These are phyloP conservation scores for Agrotis puta DNA, from an alignment of 2,888 invertebrate species.

Conservation along the genomic window DNA sequence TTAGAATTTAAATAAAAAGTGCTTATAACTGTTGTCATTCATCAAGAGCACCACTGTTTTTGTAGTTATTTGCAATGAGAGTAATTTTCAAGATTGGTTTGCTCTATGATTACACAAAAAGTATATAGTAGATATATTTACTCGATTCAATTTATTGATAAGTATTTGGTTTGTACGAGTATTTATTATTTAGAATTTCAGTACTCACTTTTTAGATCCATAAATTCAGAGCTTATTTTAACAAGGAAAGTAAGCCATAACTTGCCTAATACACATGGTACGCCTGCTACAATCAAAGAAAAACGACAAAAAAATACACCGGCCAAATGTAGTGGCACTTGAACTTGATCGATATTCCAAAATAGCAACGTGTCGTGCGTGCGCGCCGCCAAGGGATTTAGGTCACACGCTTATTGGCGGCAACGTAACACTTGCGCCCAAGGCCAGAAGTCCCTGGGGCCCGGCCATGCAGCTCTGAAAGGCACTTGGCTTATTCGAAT, in stretches of 20 bases:
- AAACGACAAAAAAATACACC: slow-evolving; percentile 37
- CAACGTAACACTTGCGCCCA: slow-evolving; percentile 82
- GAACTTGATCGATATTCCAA: slow-evolving; percentile 84
- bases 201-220: not conserved
- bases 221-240: not conserved
- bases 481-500: slow-evolving; percentile 11
- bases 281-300: not conserved
- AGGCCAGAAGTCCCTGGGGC: slow-evolving; percentile 76
- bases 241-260: not conserved
- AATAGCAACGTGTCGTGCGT: slow-evolving; percentile 78
- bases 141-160: not conserved
- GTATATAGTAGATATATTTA: slow-evolving; percentile 1
- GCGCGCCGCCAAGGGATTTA: slow-evolving; percentile 78
- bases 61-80: slow-evolving; percentile 5
- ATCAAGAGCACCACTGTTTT: slow-evolving; percentile 23
- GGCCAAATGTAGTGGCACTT: slow-evolving; percentile 72
- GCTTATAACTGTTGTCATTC: slow-evolving; percentile 39
- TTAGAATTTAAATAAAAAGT: slow-evolving; percentile 59
- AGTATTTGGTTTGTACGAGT: not conserved
- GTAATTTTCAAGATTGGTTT: not conserved
- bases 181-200: not conserved
- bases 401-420: slow-evolving; percentile 87
- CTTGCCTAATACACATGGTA: not conserved
- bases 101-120: slow-evolving; percentile 18
- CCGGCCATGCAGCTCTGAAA: slow-evolving; percentile 22